Percentiles rank a stretch among this genome's conserved stretches.
phyloP scores from a whole-genome alignment of 2,113 vertebrate genomes.

The Ranitomeya imitator region DNA sequence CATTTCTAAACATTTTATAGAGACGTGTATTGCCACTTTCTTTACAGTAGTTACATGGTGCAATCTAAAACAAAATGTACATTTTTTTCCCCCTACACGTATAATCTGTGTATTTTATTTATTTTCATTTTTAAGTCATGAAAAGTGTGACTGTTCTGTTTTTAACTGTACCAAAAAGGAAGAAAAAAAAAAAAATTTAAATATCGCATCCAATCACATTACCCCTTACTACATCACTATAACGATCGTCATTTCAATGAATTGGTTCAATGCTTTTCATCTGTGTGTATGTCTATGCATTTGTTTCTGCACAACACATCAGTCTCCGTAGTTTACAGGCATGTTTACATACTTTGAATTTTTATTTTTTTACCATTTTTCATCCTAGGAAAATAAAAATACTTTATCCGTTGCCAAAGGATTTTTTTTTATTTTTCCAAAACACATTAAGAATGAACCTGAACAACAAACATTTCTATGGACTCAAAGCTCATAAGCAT shows the following conservation, averaged over 20 bases:
- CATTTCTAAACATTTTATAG: slow-evolving; percentile 48
- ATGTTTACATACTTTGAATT: slow-evolving; percentile 66
- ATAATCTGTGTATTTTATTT: slow-evolving; percentile 74
- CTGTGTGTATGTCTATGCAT: slow-evolving; percentile 42
- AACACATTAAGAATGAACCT: slow-evolving; percentile 16
- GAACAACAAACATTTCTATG: background rate
- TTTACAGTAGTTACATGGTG: slow-evolving; percentile 71
- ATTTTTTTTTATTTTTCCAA: slow-evolving; percentile 56
- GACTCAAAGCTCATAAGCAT: background rate
- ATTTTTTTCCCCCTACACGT: slow-evolving; percentile 60
- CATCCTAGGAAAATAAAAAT: slow-evolving; percentile 61
- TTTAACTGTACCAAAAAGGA: slow-evolving; percentile 73
- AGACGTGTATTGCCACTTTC: slow-evolving; percentile 54
- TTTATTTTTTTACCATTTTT: slow-evolving; percentile 51
- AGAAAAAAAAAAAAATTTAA: slow-evolving; percentile 71
- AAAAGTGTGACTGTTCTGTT: slow-evolving; percentile 75
- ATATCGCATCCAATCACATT: slow-evolving; percentile 63
- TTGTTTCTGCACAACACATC: slow-evolving; percentile 65
- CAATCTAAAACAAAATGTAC: slow-evolving; percentile 71
- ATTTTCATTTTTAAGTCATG: slow-evolving; percentile 71
- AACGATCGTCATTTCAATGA: background rate
- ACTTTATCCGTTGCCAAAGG: slow-evolving; percentile 63
- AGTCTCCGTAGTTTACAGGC: slow-evolving; percentile 66
- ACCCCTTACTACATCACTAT: slow-evolving; percentile 57
- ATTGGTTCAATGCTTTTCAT: slow-evolving; percentile 25